These are phyloP conservation scores for Coendou prehensilis DNA, from an alignment of 2,797 vertebrate species.

Conservation along the genomic window DNA sequence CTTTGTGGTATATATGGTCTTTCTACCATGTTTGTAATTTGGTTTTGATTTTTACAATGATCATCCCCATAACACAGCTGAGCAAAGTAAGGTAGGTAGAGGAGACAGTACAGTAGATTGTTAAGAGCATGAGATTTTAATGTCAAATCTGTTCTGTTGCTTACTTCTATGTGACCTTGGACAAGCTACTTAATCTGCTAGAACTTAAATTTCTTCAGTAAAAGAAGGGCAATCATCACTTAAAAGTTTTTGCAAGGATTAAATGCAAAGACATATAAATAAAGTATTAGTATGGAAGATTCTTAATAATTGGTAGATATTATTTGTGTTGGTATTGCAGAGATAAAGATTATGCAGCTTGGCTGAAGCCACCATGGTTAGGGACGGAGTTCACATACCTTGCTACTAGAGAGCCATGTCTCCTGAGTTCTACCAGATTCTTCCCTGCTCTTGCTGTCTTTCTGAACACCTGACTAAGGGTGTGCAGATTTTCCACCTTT, in stretches of 20 bases:
- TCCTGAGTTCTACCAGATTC: neutral
- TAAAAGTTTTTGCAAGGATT: neutral
- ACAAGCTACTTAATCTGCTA: neutral
- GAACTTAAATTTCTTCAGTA: neutral
- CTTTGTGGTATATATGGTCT: neutral
- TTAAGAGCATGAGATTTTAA: neutral
- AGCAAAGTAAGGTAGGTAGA: neutral
- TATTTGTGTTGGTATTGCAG: neutral
- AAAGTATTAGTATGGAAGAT: neutral
- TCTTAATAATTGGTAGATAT: neutral
- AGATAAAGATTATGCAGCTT: neutral
- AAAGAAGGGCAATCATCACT: neutral
- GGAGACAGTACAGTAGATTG: neutral
- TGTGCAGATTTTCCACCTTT: slow-evolving; percentile 73
- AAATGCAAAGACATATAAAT: neutral
- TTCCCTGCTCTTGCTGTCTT: slow-evolving; percentile 13
- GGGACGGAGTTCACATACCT: neutral
- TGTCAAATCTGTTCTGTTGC: neutral
- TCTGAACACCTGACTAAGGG: neutral
- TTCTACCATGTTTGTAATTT: neutral
- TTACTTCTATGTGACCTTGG: neutral
- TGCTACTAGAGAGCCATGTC: neutral
- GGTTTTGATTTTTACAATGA: neutral
- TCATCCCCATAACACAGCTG: neutral
- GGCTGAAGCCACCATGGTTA: neutral